Base-by-base conservation (phyloP, 2,113 vertebrate genomes). In the Rhinolophus sinicus region DNA sequence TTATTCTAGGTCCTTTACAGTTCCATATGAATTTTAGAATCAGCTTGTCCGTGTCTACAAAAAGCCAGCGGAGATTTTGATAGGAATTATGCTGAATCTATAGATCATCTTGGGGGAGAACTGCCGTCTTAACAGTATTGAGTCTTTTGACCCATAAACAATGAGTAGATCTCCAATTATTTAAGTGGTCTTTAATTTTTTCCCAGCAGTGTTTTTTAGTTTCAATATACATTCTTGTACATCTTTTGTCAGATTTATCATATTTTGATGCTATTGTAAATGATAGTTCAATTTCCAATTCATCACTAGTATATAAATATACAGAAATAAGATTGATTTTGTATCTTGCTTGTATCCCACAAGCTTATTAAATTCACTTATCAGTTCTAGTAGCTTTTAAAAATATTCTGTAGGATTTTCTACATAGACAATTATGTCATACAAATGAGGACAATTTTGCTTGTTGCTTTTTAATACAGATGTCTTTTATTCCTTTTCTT, bases 291-390 rank as follows among this genome's bases (percentile, higher is more conserved):
- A 54, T 69, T 70, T 95, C 40, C 21, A 77, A 50, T 64, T 73
- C 76, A 64, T 85, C 81, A 90, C n/a, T 90, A 62, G 33, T 60
- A 44, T 75, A 3, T 76, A 19, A 12, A 13, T 75, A 50, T 52
- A 52, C 62, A 85, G 52, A 85, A 85, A 85, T 77, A 58, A 1
- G 22, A 60, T 58, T 90, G 62, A 90, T 62, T 70, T 62, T 78
- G 54, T 78, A 26, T 78, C 62, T 69, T 33, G 0, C 7, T 84
- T 94, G 13, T 90, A 76, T 83, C 69, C 10, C 76, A 5, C 22
- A 86, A 60, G 33, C 52, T 50, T 94, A 33, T 90, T 84, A 90
- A 90, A 83, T 67, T 84, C 50, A 26, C 60, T 83, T 84, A 50
- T 24, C 67, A 69, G 54, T 83, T 84, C 24, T 38, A 67, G 83